These are phyloP conservation scores for Epirrhoe tristata DNA, from an alignment of 2,888 invertebrate species.

Conservation along the genomic window DNA sequence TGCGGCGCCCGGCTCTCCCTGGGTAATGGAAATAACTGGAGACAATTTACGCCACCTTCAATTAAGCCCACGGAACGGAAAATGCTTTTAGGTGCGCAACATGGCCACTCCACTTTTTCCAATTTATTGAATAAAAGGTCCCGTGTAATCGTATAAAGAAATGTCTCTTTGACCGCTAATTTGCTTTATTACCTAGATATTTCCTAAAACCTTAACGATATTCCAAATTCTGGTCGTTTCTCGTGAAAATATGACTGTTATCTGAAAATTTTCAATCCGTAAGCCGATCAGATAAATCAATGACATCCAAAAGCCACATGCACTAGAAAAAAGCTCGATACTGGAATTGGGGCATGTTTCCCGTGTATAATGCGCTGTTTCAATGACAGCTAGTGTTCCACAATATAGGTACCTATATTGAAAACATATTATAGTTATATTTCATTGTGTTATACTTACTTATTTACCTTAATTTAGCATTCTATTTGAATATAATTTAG, in stretches of 20 bases:
- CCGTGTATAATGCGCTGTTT: not conserved
- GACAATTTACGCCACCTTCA: slow-evolving; percentile 51
- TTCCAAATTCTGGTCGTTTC: too few relatives aligned
- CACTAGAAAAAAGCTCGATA: too few relatives aligned
- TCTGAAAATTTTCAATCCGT: not conserved
- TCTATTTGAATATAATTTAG: too few relatives aligned
- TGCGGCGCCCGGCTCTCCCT: slow-evolving; percentile 16
- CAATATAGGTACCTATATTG: not conserved
- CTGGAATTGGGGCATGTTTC: too few relatives aligned
- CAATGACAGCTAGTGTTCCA: not conserved
- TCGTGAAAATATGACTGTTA: not conserved
- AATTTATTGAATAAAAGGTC: slow-evolving; percentile 28
- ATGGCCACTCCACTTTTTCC: slow-evolving; percentile 36
- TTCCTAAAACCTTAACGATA: not conserved
- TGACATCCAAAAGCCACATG: too few relatives aligned
- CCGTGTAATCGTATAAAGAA: slow-evolving; percentile 2
- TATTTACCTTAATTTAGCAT: too few relatives aligned
- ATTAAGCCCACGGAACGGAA: slow-evolving; percentile 48
- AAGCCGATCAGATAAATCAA: too few relatives aligned
- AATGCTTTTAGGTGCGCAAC: slow-evolving; percentile 48
- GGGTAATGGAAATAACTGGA: slow-evolving; percentile 46
- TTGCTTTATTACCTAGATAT: not conserved
- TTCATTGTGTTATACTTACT: too few relatives aligned
- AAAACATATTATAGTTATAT: not conserved
- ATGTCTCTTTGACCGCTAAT: not conserved